Percentiles rank a stretch among this genome's conserved stretches.
Conservation (phyloP, 2,888 invertebrate genomes). For the Drosophila mayaguana region DNA sequence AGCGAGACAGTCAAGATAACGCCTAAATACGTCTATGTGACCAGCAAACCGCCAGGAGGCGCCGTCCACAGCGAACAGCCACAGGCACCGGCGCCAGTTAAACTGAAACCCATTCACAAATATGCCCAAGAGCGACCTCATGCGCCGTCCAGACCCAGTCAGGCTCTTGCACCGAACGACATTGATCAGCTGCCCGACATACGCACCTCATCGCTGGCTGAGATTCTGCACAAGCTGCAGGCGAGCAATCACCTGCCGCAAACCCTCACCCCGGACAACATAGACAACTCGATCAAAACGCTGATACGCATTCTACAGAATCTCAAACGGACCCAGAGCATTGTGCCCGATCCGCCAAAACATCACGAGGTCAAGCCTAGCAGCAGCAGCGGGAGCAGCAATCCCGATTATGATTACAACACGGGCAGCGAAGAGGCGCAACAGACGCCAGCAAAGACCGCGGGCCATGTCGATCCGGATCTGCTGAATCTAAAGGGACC, state of each 20-base stretch:
- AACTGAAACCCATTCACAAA: slow-evolving; percentile 77
- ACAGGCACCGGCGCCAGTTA: slow-evolving; percentile 55
- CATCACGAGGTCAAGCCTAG: slow-evolving; percentile 75
- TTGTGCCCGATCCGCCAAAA: slow-evolving; percentile 82
- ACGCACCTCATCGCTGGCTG: slow-evolving; percentile 85
- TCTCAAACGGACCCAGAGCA: slow-evolving; percentile 86
- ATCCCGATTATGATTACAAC: slow-evolving; percentile 81
- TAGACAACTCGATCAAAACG: slow-evolving; percentile 92
- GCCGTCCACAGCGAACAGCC: slow-evolving; percentile 31
- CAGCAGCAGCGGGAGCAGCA: slow-evolving; percentile 15
- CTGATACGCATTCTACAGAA: slow-evolving; percentile 91
- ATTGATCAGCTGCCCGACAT: slow-evolving; percentile 83
- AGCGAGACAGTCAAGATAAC: slow-evolving; percentile 66
- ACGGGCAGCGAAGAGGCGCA: slow-evolving; percentile 71
- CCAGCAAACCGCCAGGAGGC: slow-evolving; percentile 45
- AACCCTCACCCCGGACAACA: slow-evolving; percentile 91
- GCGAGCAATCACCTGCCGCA: slow-evolving; percentile 91
- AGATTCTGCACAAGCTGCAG: slow-evolving; percentile 90
- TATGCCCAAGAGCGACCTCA: slow-evolving; percentile 54
- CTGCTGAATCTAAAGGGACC: slow-evolving; percentile 62
- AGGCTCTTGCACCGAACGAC: slow-evolving; percentile 39
- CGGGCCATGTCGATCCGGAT: slow-evolving; percentile 39
- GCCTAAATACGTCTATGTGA: slow-evolving; percentile 65
- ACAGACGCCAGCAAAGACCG: slow-evolving; percentile 24
- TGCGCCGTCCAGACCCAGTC: slow-evolving; percentile 34